Evolutionary conservation across 2,797 vertebrate species (phyloP), one percentile per base, ranked within the genome.

Genomic region (Tenualosa thibaudeaui): DNA sequence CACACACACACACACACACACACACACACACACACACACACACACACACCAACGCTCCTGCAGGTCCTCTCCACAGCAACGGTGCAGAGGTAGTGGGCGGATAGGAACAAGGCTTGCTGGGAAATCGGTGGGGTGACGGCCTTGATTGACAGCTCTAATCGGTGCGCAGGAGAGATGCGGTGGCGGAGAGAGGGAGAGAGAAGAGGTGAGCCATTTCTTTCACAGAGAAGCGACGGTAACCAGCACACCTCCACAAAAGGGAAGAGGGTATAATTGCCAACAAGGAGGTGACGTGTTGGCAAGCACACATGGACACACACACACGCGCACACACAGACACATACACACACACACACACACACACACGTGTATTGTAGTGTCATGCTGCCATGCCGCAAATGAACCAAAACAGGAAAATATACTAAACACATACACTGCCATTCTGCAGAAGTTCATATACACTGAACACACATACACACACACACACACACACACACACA

Each of bases 91-190:
- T 37, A 31, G 91, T 92, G 91, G 93, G 93, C 82, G 89, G 91
- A 88, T 88, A 90, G 75, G 87, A 91, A 91, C 88, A 89, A 89
- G 88, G 91, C 89, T 85, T 90, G 87, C 86, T 89, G 89, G 88
- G 75, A 89, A 90, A 91, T 87, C 84, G 85, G 90, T 84, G 85
- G 84, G 88, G 88, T 91, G 91, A 92, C 90, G 81, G 89, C 65
- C 37, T 83, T 93, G 93, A 94, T 94, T 93, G 94, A 93, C 93
- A 84, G 92, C 89, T 89, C 90, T 94, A 95, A 95, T 94, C 93
- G 92, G 90, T 88, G 84, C 51, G 88, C 90, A 89, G 88, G 91
- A 92, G 92, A 68, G 62, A 5, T 2, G n/a, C 1, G 65, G 26
- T 3, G 26, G 26, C 4, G 26, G 26, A 71, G 65, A 19, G n/a